These are phyloP conservation scores for Anarhynchus alexandrinus DNA, from an alignment of 2,113 vertebrate genomes.

Conservation along the genomic window DNA sequence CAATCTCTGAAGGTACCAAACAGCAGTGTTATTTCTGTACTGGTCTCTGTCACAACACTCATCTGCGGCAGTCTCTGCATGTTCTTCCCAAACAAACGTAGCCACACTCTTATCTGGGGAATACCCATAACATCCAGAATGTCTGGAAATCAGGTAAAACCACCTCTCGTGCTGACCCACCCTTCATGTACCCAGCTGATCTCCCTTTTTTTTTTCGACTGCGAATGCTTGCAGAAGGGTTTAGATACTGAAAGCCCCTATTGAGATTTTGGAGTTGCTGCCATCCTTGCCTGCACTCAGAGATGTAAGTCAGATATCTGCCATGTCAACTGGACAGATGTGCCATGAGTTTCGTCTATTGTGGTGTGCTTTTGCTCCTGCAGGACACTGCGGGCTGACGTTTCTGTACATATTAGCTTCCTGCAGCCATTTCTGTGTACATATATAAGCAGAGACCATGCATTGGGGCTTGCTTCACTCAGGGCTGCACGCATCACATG, in stretches of 20 bases:
- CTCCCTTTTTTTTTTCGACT: neutral
- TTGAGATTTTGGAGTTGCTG: neutral
- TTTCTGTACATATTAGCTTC: neutral
- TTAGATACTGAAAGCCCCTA: neutral
- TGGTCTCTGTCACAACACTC: neutral
- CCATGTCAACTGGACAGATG: neutral
- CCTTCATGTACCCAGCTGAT: neutral
- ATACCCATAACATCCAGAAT: neutral
- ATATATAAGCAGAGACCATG: neutral
- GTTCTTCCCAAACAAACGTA: neutral
- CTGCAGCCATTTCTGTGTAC: neutral
- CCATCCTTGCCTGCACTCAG: neutral
- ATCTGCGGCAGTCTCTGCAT: accelerated
- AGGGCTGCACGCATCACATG: neutral
- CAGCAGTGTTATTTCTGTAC: neutral
- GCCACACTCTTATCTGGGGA: neutral
- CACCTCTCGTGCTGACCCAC: neutral
- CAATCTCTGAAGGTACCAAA: neutral
- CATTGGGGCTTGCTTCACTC: neutral
- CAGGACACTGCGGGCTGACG: neutral
- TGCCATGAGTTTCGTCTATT: neutral
- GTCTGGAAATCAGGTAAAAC: neutral
- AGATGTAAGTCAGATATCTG: neutral
- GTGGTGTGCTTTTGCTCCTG: neutral
- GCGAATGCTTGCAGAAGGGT: neutral